Base-by-base conservation (phyloP, 2,113 vertebrate species). In the Rafetus swinhoei region DNA sequence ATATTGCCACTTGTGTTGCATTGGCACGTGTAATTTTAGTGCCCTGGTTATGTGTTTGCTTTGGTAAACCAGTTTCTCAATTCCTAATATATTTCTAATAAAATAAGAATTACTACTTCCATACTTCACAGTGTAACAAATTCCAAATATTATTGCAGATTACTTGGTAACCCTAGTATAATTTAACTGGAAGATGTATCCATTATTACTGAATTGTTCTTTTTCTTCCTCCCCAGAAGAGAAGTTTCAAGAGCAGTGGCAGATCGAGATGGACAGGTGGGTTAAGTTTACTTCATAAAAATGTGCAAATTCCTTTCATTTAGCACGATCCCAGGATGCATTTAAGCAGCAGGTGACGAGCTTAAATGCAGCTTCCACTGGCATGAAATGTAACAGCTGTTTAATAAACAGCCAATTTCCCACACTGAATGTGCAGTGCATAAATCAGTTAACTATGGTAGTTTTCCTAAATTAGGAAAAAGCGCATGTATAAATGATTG, bases 191-290 rank as follows among this genome's bases (percentile, higher is more conserved):
- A 82, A 56, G 54, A 29, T 81, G 2, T 39, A 24, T 89, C 24
- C 24, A 29, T 79, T 81, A 5, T 12, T 88, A 21, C 5, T 54
- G 12, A 56, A 85, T 29, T 59, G 7, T 19, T 72, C 72, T 39
- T 39, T 79, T 95, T 81, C 91, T 0, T 91, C 83, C 27, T 8
- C 18, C 83, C 24, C 86, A 99, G 98, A 97, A 98, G 99, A 85
- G 99, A 99, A 7, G 96, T 97, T 29, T 45, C 98, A 1, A 98
- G 99, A 86, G 97, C 98, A 45, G 85, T 98, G 39, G 98, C 97
- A 84, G 99, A 99, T 88, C 94, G 98, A 94, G 99, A 99, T 2
- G 96, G 96, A 56, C 98, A 98, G 97, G 98, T 98, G 82, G n/a
- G 97, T 96, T 57, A 9, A 11, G 60, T 25, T 27, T 0, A 0